Evolutionary conservation across 2,888 invertebrate species (phyloP).

Genomic region (Campaea margaritaria): DNA sequence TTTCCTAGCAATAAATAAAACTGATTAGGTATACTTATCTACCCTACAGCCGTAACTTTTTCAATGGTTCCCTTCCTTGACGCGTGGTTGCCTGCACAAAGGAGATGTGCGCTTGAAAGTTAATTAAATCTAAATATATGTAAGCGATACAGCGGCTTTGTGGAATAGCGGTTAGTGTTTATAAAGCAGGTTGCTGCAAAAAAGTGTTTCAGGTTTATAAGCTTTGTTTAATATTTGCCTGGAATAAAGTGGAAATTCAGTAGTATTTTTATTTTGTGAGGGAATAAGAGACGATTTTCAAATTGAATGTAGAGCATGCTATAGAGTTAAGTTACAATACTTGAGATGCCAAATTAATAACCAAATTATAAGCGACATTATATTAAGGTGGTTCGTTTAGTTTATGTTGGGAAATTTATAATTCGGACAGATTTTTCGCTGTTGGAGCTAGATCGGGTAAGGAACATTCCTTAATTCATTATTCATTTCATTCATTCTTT

Average conservation of each 20-base stretch:
- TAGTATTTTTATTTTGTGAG: slow-evolving; percentile 6
- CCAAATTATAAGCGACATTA: no score
- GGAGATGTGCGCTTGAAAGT: slow-evolving; percentile 71
- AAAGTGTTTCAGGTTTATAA: slow-evolving; percentile 20
- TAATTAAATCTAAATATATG: slow-evolving; percentile 79
- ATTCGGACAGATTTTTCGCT: no score
- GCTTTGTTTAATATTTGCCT: slow-evolving; percentile 22
- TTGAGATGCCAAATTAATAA: no score
- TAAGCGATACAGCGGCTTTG: slow-evolving; percentile 48
- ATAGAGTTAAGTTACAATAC: neutral
- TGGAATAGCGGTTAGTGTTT: slow-evolving; percentile 29
- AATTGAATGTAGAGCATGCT: neutral
- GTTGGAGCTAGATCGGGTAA: no score
- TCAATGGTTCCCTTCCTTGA: slow-evolving; percentile 56
- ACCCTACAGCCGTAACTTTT: neutral
- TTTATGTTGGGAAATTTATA: no score
- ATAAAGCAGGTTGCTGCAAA: slow-evolving; percentile 23
- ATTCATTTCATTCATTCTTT: no score
- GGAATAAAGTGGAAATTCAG: slow-evolving; percentile 1
- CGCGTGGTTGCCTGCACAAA: slow-evolving; percentile 56
- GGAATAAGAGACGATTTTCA: neutral
- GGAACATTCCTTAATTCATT: no score
- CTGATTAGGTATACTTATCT: no score
- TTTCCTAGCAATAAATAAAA: no score
- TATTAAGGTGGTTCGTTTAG: no score